Percentiles rank a stretch among this genome's conserved stretches.
These are phyloP conservation scores for Sesamia inferens DNA, from an alignment of 2,888 invertebrate species.

Conservation along the genomic window DNA sequence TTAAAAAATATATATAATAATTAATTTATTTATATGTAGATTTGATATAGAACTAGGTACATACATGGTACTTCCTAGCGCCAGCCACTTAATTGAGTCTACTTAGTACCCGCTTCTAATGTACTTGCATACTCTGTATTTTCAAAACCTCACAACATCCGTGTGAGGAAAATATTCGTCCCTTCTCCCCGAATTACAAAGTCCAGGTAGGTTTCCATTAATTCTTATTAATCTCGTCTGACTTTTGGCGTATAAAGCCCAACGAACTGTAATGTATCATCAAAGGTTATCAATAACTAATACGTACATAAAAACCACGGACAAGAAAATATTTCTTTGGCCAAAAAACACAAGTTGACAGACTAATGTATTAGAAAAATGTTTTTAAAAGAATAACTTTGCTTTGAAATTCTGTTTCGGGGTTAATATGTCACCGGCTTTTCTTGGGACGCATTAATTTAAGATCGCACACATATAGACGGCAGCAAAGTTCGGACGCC, in stretches of 20 bases:
- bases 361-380: conserved; percentile 1
- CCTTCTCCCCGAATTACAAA: not conserved
- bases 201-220: conserved; percentile 36
- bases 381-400: conserved; percentile 15
- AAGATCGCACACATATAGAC: not conserved
- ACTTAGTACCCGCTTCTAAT: too few relatives aligned
- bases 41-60: not conserved
- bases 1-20: too few relatives aligned
- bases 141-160: not conserved
- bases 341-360: conserved; percentile 14
- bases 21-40: not conserved
- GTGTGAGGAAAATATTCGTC: conserved; percentile 15
- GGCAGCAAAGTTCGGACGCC: too few relatives aligned
- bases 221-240: conserved; percentile 58
- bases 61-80: too few relatives aligned
- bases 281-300: conserved; percentile 48
- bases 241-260: conserved; percentile 39
- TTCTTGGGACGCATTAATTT: not conserved
- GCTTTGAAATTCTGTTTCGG: conserved; percentile 9
- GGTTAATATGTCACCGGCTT: not conserved
- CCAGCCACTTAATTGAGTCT: not conserved
- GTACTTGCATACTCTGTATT: not conserved
- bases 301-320: conserved; percentile 21
- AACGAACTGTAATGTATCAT: conserved; percentile 51
- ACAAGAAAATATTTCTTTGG: conserved; percentile 17